Evolutionary conservation across 2,888 invertebrate genomes (phyloP), one percentile per base, ranked within the genome.

Genomic region (Acleris cristana): DNA sequence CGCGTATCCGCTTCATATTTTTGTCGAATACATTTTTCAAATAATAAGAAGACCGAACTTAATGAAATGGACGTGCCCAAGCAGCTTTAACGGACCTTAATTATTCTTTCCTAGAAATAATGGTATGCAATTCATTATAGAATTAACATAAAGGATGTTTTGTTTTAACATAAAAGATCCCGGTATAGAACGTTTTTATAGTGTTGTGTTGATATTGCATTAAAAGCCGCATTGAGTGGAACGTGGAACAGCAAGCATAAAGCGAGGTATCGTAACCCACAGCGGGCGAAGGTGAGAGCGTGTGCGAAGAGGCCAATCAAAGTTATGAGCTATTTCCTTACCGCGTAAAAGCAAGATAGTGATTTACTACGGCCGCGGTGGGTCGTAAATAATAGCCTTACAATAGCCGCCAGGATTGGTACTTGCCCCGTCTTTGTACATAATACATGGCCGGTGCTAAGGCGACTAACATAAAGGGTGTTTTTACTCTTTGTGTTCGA

Each of bases 251-350:
- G 40, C 40, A 4, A 52, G 64, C 63, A 60, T 55, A 67, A 64
- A 60, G 30, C 8, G 10, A 34, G 56, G 30, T 34, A 48, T 3
- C 53, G 21, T 48, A 61, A 58, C 62, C 40, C 40, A 23, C 18
- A 51, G 52, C 53, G 69, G 72, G 74, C 73, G 76, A 78, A 83
- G 82, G 80, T 77, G 72, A 78, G 76, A 79, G 76, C 79, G 81
- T 79, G 79, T 69, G 73, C 73, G 74, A 80, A 77, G 74, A 78
- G 80, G 74, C 80, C 80, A 84, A 85, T 87, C 84, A 82, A 84
- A 83, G 74, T 82, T 84, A 86, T 82, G 82, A 82, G 78, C 81
- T 79, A 83, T 87, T 84, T 84, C 79, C 75, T 79, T 72, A 71
- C 76, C 67, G 69, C 78, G 80, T 82, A 80, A 79, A 83, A 76